Evolutionary conservation across 2,888 invertebrate species (phyloP).

Genomic region (Geotrupes spiniger): DNA sequence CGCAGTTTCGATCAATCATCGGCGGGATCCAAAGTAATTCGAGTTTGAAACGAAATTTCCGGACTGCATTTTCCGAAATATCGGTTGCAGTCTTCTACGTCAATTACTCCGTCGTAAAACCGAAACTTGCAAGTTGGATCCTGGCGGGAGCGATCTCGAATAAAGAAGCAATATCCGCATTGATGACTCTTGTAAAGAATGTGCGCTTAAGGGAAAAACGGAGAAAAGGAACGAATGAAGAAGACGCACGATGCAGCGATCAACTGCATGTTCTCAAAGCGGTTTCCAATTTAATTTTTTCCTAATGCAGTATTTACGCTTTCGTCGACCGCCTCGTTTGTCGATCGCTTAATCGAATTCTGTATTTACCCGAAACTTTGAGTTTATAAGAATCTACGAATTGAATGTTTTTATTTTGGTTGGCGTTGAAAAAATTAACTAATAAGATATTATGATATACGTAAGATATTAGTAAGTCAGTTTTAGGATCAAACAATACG

Average conservation of each 20-base stretch:
- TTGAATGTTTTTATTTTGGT: too few relatives aligned
- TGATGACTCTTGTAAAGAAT: slow-evolving; percentile 17
- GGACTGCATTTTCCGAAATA: slow-evolving; percentile 30
- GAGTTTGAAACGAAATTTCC: slow-evolving; percentile 33
- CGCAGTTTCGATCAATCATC: slow-evolving; percentile 28
- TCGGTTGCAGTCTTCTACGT: slow-evolving; percentile 29
- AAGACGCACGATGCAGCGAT: not conserved
- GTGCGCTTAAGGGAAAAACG: slow-evolving; percentile 15
- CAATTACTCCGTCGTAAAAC: slow-evolving; percentile 30
- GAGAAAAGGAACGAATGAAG: slow-evolving; percentile 3
- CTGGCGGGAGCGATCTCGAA: slow-evolving; percentile 25
- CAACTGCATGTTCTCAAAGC: not conserved
- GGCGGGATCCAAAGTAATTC: slow-evolving; percentile 30
- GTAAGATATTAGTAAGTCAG: too few relatives aligned
- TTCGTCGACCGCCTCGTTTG: too few relatives aligned
- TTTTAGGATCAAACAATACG: too few relatives aligned
- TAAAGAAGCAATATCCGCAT: slow-evolving; percentile 28
- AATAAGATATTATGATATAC: too few relatives aligned
- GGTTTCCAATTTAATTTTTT: not conserved
- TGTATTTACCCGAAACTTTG: too few relatives aligned
- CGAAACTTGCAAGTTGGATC: slow-evolving; percentile 26
- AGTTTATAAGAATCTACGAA: too few relatives aligned
- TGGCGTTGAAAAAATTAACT: too few relatives aligned
- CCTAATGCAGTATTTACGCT: too few relatives aligned
- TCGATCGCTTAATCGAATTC: too few relatives aligned